phyloP scores from a whole-genome alignment of 2,797 vertebrate genomes.

The Micrastur ruficollis region DNA sequence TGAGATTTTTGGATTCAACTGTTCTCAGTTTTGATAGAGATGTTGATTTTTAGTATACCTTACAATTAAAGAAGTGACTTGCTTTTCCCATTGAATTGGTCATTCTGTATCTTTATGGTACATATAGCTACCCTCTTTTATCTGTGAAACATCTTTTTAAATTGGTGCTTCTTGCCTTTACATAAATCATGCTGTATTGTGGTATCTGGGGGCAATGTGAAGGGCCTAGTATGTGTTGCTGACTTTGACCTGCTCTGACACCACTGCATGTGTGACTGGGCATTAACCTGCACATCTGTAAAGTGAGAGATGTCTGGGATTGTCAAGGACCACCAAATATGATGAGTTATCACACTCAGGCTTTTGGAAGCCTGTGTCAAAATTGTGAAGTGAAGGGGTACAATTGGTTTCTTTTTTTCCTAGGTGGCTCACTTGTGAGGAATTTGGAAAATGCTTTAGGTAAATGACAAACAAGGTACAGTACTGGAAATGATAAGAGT shows the following conservation, averaged over 20 bases:
- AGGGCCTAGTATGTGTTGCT: background rate
- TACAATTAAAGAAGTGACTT: background rate
- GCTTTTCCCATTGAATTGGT: background rate
- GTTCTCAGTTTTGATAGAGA: constrained; percentile 27
- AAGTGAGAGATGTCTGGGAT: background rate
- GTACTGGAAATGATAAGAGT: background rate
- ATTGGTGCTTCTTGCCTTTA: background rate
- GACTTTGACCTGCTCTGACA: background rate
- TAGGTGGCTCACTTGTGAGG: background rate
- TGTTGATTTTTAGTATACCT: background rate
- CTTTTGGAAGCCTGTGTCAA: background rate
- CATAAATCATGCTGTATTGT: background rate
- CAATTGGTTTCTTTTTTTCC: background rate
- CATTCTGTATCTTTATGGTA: background rate
- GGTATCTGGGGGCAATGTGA: background rate
- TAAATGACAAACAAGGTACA: background rate
- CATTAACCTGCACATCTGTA: background rate
- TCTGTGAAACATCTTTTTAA: background rate
- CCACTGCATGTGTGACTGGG: accelerated
- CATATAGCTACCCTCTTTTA: background rate
- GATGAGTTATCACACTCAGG: background rate
- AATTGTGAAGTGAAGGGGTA: background rate
- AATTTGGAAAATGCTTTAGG: background rate
- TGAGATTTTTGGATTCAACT: constrained; percentile 22
- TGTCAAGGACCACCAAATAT: background rate